These are phyloP conservation scores for Spodoptera picta DNA, from an alignment of 2,888 invertebrate species.

Conservation along the genomic window DNA sequence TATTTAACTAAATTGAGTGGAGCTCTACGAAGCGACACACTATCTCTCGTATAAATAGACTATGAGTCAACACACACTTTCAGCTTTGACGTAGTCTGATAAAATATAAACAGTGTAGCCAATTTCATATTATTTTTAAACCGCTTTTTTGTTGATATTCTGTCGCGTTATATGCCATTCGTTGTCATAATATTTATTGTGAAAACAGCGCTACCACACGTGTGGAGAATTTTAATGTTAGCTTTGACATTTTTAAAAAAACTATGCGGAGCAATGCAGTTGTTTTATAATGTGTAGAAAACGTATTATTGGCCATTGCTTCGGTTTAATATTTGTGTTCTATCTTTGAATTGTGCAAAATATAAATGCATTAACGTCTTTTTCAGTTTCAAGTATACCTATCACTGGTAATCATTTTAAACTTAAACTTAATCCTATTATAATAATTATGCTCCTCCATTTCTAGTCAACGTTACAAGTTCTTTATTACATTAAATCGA, in stretches of 20 bases:
- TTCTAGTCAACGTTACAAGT: background rate
- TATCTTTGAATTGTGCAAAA: too few species aligned
- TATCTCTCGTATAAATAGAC: too few species aligned
- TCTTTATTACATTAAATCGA: background rate
- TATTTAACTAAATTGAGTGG: too few species aligned
- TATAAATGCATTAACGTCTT: too few species aligned
- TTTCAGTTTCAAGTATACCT: too few species aligned
- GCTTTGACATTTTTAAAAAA: conserved; percentile 26
- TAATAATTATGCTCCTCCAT: too few species aligned
- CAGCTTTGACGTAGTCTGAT: too few species aligned
- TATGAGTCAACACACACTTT: too few species aligned
- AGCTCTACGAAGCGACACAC: too few species aligned
- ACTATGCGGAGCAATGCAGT: conserved; percentile 1
- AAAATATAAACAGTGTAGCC: background rate
- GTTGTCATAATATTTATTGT: conserved; percentile 34
- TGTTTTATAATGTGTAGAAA: background rate
- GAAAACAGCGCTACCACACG: conserved; percentile 23
- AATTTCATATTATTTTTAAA: conserved; percentile 9
- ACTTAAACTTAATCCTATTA: too few species aligned
- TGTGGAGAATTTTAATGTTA: conserved; percentile 22
- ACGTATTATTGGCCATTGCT: background rate
- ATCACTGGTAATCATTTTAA: too few species aligned
- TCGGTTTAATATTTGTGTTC: background rate
- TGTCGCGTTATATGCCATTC: conserved; percentile 25
- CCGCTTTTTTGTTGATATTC: conserved; percentile 36